phyloP scores from a whole-genome alignment of 2,888 invertebrate genomes.

The Cryptocephalus moraei region DNA sequence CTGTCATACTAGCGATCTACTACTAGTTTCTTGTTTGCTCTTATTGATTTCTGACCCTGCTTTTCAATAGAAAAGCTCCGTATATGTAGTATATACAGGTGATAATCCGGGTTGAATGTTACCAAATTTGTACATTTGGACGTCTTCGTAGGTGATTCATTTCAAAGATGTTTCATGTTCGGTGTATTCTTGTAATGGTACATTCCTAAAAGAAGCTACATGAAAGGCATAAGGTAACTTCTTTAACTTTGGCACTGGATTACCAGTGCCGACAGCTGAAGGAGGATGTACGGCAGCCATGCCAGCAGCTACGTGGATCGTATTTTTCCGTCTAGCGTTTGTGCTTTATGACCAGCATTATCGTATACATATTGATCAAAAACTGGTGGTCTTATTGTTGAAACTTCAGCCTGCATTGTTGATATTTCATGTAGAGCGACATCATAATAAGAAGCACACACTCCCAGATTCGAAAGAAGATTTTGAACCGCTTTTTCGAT shows the following conservation, averaged over 20 bases:
- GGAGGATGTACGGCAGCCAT: neutral
- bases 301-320: neutral
- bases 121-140: neutral
- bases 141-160: neutral
- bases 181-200: neutral
- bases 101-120: neutral
- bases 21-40: too few relatives aligned
- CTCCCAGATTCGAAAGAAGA: neutral
- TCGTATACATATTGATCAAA: neutral
- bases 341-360: conserved; percentile 1
- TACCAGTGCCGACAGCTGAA: neutral
- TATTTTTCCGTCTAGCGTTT: neutral
- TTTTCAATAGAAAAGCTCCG: too few relatives aligned
- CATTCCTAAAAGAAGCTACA: neutral
- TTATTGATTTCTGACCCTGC: too few relatives aligned
- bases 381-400: neutral
- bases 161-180: neutral
- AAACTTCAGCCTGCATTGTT: neutral
- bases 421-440: neutral
- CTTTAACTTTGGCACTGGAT: neutral
- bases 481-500: neutral
- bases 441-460: neutral
- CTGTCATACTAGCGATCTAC: too few relatives aligned
- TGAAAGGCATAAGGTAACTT: neutral
- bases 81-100: too few relatives aligned